Percentiles rank a stretch among this genome's conserved stretches.
These are phyloP conservation scores for Anthoscopus minutus DNA, from an alignment of 2,113 vertebrate genomes.

Conservation along the genomic window DNA sequence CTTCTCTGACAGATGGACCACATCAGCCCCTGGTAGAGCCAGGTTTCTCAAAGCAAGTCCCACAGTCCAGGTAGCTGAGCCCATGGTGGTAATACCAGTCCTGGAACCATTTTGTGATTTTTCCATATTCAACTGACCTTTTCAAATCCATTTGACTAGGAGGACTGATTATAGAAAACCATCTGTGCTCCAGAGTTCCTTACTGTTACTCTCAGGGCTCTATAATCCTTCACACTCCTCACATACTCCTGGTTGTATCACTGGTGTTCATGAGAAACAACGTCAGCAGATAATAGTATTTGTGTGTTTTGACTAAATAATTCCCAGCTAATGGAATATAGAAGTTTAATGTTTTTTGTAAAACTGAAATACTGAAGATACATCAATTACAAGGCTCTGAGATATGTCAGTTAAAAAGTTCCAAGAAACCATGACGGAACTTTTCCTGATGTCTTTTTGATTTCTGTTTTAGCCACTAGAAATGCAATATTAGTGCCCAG, in stretches of 20 bases:
- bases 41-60: background rate
- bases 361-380: background rate
- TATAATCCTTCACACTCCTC: background rate
- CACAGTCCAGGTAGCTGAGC: background rate
- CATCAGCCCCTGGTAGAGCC: background rate
- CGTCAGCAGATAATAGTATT: background rate
- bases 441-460: background rate
- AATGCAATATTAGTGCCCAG: background rate
- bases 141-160: background rate
- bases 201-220: background rate
- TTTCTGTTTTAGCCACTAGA: background rate
- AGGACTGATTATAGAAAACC: background rate
- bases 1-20: background rate
- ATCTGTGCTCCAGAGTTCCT: background rate
- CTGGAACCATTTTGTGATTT: background rate
- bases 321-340: background rate
- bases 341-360: background rate
- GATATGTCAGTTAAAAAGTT: background rate
- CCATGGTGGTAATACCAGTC: background rate
- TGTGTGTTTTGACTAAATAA: background rate
- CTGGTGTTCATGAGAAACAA: background rate
- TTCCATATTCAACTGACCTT: background rate
- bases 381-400: background rate
- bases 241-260: background rate
- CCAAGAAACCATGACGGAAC: background rate